phyloP scores from a whole-genome alignment of 2,113 vertebrate species.

The Microcebus griseorufus region DNA sequence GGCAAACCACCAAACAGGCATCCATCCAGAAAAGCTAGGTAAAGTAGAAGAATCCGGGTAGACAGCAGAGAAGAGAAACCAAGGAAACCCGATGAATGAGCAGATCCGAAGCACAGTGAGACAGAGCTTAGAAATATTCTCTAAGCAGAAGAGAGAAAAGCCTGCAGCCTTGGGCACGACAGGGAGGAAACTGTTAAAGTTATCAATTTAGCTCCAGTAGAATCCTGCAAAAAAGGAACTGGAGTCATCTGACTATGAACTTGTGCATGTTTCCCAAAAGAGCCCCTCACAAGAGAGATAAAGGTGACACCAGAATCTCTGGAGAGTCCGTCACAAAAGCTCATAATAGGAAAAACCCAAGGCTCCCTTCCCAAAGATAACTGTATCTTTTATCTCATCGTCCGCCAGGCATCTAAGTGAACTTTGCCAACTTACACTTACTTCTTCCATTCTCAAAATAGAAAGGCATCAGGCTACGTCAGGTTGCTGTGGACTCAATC shows the following conservation, averaged over 20 bases:
- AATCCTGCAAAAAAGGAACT: neutral
- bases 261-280: neutral
- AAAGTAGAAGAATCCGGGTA: neutral
- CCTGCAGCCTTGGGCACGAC: neutral
- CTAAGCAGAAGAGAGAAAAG: neutral
- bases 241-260: neutral
- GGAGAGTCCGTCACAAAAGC: neutral
- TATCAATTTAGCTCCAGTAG: neutral
- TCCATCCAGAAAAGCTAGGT: neutral
- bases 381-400: neutral
- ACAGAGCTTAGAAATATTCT: neutral
- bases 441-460: constrained; percentile 46
- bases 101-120: neutral
- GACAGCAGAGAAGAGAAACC: neutral
- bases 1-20: neutral
- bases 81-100: neutral
- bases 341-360: neutral
- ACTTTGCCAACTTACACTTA: constrained; percentile 14
- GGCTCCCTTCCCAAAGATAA: neutral
- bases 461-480: neutral
- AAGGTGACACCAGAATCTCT: neutral
- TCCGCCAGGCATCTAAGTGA: neutral
- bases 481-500: neutral
- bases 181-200: neutral
- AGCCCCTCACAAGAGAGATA: neutral